Evolutionary conservation across 2,888 invertebrate species (phyloP).

Genomic region (Eutolmus rufibarbis): DNA sequence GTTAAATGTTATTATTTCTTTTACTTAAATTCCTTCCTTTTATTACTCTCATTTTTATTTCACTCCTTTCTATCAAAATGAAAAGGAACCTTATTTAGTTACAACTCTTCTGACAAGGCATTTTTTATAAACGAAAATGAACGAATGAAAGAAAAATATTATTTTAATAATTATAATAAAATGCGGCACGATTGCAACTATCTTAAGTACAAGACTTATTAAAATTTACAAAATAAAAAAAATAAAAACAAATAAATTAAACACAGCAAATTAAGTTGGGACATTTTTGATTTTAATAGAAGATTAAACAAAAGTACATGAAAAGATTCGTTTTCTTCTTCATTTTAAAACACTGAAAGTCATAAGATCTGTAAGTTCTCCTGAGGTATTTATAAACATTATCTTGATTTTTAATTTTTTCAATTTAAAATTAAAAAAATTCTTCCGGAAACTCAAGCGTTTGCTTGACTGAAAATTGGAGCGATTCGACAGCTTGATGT

Average conservation of each 20-base stretch:
- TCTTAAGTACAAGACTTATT: conserved; percentile 10
- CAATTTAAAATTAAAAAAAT: not conserved
- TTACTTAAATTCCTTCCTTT: conserved; percentile 12
- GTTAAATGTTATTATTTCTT: not conserved
- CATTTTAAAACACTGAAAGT: not conserved
- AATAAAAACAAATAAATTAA: not conserved
- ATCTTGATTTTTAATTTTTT: not conserved
- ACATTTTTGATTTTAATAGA: not conserved
- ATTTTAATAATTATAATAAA: not conserved
- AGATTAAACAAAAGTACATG: not conserved
- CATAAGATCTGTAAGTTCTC: not conserved
- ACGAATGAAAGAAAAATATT: not conserved
- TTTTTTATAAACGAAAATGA: not conserved
- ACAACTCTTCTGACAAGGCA: conserved; percentile 29
- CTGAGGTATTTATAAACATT: conserved; percentile 13
- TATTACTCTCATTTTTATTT: not conserved
- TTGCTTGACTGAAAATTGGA: conserved; percentile 15
- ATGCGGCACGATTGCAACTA: not conserved
- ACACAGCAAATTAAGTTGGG: conserved; percentile 6
- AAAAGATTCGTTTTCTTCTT: not conserved
- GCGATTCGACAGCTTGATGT: conserved; percentile 20
- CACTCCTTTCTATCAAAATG: conserved; percentile 10
- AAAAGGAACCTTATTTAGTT: conserved; percentile 35
- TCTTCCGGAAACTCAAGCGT: not conserved
- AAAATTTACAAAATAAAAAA: conserved; percentile 3